Conservation (phyloP, 1,140 invertebrate species). For the Heliothis subflexa region DNA sequence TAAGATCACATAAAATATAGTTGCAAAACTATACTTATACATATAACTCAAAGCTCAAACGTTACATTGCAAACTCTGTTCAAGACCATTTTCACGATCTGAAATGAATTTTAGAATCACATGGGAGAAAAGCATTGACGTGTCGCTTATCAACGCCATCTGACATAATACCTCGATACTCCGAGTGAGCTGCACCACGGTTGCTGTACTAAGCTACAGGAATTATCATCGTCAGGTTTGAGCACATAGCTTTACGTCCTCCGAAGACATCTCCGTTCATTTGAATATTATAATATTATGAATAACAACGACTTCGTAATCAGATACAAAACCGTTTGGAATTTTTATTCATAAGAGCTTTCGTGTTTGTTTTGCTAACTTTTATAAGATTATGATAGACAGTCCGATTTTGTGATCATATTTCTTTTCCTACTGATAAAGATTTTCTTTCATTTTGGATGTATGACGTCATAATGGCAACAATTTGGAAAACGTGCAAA, state of each 20-base stretch:
- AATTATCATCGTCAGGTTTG: not conserved
- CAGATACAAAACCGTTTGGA: slow-evolving; percentile 17
- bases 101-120: too few relatives aligned
- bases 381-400: not conserved
- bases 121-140: not conserved
- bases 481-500: too few relatives aligned
- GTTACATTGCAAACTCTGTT: too few relatives aligned
- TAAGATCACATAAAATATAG: not conserved
- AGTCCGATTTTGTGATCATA: not conserved
- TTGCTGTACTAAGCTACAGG: not conserved
- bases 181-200: not conserved
- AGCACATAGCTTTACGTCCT: not conserved
- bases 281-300: slow-evolving; percentile 30
- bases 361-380: slow-evolving; percentile 13
- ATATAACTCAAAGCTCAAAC: not conserved
- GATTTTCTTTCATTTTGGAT: too few relatives aligned
- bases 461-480: too few relatives aligned
- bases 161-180: not conserved
- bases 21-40: too few relatives aligned
- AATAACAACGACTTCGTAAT: slow-evolving; percentile 10
- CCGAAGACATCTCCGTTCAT: not conserved
- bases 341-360: slow-evolving; percentile 9
- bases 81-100: too few relatives aligned
- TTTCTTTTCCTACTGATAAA: not conserved
- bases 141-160: not conserved